Conservation (phyloP, 2,797 vertebrate species). For the Acanthis flammea region DNA sequence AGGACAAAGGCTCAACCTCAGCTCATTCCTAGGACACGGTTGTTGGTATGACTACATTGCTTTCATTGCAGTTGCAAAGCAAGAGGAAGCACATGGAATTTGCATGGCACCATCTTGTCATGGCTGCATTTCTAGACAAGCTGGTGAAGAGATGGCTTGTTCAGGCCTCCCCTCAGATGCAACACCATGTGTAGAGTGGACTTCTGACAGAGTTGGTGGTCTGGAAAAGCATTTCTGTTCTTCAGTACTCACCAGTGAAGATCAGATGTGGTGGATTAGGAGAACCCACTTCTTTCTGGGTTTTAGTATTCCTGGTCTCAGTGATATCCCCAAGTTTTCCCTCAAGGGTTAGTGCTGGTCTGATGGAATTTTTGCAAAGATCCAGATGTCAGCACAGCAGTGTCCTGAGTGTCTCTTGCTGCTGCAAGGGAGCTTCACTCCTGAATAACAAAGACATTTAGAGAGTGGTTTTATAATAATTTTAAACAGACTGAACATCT, state of each 20-base stretch:
- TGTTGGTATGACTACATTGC: neutral
- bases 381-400: neutral
- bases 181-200: neutral
- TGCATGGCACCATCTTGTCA: neutral
- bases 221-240: neutral
- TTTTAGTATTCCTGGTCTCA: neutral
- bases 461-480: rapidly evolving
- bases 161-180: neutral
- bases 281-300: neutral
- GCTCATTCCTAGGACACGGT: rapidly evolving
- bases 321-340: neutral
- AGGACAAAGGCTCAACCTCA: neutral
- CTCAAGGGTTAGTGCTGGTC: neutral
- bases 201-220: neutral
- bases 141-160: neutral
- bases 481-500: neutral
- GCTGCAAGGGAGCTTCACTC: neutral
- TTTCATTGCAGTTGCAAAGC: neutral
- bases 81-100: neutral
- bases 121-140: neutral
- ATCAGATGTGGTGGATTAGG: neutral
- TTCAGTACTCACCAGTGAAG: rapidly evolving
- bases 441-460: neutral
- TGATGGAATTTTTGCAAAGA: neutral
- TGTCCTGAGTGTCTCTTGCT: neutral